A percentile compares a stretch with the other conserved stretches of the same genome.
Conservation (phyloP, 2,797 vertebrate species). For the Perodicticus potto region DNA sequence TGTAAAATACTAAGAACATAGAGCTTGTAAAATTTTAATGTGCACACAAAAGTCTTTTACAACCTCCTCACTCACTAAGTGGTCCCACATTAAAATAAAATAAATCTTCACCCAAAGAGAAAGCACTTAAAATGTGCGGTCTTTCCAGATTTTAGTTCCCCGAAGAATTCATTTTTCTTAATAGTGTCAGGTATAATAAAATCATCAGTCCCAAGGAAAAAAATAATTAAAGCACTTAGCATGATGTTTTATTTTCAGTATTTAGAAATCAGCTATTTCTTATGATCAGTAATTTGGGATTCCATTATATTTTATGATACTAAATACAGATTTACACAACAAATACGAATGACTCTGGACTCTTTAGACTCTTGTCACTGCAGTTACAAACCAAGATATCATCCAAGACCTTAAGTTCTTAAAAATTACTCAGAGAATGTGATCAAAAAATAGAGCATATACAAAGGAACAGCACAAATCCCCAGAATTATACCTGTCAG, state of each 20-base stretch:
- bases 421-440: slow-evolving; percentile 61
- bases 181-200: slow-evolving; percentile 80
- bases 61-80: slow-evolving; percentile 83
- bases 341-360: slow-evolving; percentile 67
- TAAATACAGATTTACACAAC: slow-evolving; percentile 76
- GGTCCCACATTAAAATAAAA: slow-evolving; percentile 84
- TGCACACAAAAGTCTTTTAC: slow-evolving; percentile 80
- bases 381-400: slow-evolving; percentile 63
- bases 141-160: slow-evolving; percentile 73
- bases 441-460: background rate
- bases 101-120: slow-evolving; percentile 80
- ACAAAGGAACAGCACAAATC: background rate
- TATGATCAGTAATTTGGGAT: slow-evolving; percentile 76
- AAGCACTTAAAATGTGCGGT: slow-evolving; percentile 68
- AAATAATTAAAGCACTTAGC: slow-evolving; percentile 78
- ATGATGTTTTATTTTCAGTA: slow-evolving; percentile 73
- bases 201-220: slow-evolving; percentile 76
- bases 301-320: slow-evolving; percentile 78
- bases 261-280: slow-evolving; percentile 83
- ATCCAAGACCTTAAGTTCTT: slow-evolving; percentile 63
- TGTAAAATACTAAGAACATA: slow-evolving; percentile 85
- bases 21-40: slow-evolving; percentile 83
- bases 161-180: slow-evolving; percentile 77
- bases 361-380: slow-evolving; percentile 61
- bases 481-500: background rate